Evolutionary conservation across 2,888 invertebrate genomes (phyloP).

Genomic region (Leptodirus hochenwartii): DNA sequence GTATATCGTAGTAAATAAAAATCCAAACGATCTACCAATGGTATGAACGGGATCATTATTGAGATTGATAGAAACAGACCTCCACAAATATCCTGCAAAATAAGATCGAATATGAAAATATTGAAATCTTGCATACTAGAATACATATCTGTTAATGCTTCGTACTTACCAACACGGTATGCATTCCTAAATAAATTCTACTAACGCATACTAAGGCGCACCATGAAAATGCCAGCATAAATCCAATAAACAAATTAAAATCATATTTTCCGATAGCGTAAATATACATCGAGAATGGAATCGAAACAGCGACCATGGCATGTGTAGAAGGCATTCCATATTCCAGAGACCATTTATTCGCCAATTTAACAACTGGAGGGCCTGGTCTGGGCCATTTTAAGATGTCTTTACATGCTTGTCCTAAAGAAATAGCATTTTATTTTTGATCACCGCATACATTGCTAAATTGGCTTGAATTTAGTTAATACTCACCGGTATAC

Average conservation of each 20-base stretch:
- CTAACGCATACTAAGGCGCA: slow-evolving; percentile 67
- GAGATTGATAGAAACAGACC: slow-evolving; percentile 50
- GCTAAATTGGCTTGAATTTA: slow-evolving; percentile 3
- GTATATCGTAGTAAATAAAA: slow-evolving; percentile 46
- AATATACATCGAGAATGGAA: slow-evolving; percentile 69
- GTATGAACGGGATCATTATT: slow-evolving; percentile 55
- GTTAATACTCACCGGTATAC: slow-evolving; percentile 49
- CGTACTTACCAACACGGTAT: slow-evolving; percentile 60
- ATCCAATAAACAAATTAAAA: slow-evolving; percentile 41
- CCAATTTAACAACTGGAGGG: slow-evolving; percentile 66
- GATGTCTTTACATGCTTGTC: slow-evolving; percentile 78
- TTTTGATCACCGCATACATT: not conserved
- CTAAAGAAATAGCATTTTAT: slow-evolving; percentile 26
- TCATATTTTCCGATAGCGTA: slow-evolving; percentile 68
- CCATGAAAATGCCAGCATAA: slow-evolving; percentile 41
- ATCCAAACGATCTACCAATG: slow-evolving; percentile 57
- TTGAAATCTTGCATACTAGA: too few relatives aligned
- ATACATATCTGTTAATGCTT: slow-evolving; percentile 5
- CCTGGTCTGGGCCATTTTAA: slow-evolving; percentile 74
- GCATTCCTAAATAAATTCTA: slow-evolving; percentile 85
- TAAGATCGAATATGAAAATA: slow-evolving; percentile 10
- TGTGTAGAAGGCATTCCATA: slow-evolving; percentile 94
- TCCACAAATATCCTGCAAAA: slow-evolving; percentile 66
- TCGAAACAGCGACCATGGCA: slow-evolving; percentile 77
- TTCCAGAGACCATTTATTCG: slow-evolving; percentile 76